Evolutionary conservation across 2,888 invertebrate genomes (phyloP).

Genomic region (Phorcus lineatus): DNA sequence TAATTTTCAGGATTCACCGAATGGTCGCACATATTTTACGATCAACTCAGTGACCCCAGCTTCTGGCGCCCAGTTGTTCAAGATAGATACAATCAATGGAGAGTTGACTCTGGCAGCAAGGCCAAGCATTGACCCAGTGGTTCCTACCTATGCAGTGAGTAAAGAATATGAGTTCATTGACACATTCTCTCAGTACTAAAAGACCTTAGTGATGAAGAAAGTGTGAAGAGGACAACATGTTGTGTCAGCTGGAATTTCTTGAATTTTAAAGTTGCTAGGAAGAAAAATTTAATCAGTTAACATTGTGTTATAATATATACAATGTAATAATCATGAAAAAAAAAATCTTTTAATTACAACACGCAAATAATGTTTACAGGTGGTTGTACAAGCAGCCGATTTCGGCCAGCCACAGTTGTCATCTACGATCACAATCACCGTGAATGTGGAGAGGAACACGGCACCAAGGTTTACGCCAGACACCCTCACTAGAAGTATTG

Average conservation of each 20-base stretch:
- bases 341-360: no score
- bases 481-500: background rate
- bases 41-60: background rate
- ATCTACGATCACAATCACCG: constrained; percentile 37
- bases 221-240: no score
- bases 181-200: no score
- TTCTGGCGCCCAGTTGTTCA: constrained; percentile 29
- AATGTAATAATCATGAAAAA: no score
- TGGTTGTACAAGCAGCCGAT: constrained; percentile 45
- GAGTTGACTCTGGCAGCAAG: constrained; percentile 38
- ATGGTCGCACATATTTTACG: background rate
- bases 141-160: constrained; percentile 25
- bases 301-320: no score
- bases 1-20: background rate
- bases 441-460: constrained; percentile 54
- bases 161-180: no score
- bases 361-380: background rate
- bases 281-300: no score
- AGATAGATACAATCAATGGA: constrained; percentile 46
- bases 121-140: constrained; percentile 19
- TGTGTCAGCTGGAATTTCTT: no score
- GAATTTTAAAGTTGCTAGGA: no score
- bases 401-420: constrained; percentile 34
- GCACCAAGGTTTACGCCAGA: constrained; percentile 50
- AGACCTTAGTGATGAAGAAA: no score